A percentile compares a stretch with the other conserved stretches of the same genome.
phyloP scores from a whole-genome alignment of 2,113 vertebrate genomes.

The Aptenodytes forsteri region DNA sequence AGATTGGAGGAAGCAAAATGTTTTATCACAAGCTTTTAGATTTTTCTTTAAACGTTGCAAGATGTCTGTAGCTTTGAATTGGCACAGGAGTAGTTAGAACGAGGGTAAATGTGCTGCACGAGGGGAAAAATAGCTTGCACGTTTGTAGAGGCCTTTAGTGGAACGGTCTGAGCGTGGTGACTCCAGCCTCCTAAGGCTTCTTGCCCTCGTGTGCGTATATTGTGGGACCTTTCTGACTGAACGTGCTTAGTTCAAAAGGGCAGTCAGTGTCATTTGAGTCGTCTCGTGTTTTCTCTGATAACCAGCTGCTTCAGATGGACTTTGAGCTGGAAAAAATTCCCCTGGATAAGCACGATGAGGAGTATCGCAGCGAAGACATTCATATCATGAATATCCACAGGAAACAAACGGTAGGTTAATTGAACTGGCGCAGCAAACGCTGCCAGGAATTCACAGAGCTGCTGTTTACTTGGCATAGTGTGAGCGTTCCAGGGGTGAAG shows the following conservation, averaged over 20 bases:
- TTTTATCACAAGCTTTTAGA: not conserved
- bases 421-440: rapidly evolving
- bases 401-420: conserved; percentile 46
- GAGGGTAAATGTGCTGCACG: not conserved
- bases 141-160: not conserved
- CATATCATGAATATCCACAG: conserved; percentile 84
- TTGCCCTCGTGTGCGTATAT: rapidly evolving
- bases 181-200: not conserved
- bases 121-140: rapidly evolving
- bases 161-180: not conserved
- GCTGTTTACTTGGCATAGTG: not conserved
- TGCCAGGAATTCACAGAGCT: not conserved
- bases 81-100: not conserved
- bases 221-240: not conserved
- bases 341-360: conserved; percentile 87
- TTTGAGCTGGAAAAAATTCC: conserved; percentile 88
- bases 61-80: not conserved
- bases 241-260: not conserved
- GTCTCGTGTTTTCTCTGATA: not conserved
- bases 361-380: conserved; percentile 93
- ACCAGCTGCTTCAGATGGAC: conserved; percentile 85
- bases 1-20: not conserved
- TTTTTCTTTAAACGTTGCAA: not conserved
- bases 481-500: not conserved
- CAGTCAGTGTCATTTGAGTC: not conserved